phyloP scores from a whole-genome alignment of 2,113 vertebrate species.

The Tachycineta bicolor region DNA sequence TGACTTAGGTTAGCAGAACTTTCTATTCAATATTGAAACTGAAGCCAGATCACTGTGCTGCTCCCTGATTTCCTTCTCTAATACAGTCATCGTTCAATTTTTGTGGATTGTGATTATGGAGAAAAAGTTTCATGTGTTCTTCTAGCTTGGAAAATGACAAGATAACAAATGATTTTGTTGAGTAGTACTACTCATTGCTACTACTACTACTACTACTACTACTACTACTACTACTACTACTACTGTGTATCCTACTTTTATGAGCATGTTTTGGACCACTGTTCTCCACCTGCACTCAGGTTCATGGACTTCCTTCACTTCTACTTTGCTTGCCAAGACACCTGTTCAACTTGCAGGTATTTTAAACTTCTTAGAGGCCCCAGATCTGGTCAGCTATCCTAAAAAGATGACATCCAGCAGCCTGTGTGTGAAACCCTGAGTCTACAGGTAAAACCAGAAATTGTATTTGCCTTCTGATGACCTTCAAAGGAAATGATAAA shows the following conservation, averaged over 20 bases:
- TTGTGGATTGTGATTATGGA: background rate
- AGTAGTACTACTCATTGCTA: background rate
- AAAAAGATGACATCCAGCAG: background rate
- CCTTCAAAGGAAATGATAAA: constrained; percentile 47
- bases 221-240: background rate
- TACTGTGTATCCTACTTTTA: background rate
- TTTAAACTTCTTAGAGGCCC: background rate
- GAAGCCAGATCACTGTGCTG: background rate
- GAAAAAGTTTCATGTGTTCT: background rate
- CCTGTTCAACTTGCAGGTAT: background rate
- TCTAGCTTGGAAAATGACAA: background rate
- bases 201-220: background rate
- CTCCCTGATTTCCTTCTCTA: background rate
- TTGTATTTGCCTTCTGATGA: constrained; percentile 30
- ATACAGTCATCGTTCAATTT: background rate
- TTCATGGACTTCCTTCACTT: background rate
- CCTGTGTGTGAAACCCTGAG: fast-evolving
- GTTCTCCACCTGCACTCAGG: background rate
- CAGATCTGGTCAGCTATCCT: background rate
- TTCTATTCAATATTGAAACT: background rate
- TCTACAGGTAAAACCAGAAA: background rate
- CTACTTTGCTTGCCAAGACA: background rate
- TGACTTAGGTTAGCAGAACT: background rate
- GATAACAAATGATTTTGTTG: background rate
- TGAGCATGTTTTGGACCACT: background rate